Evolutionary conservation across 1,140 invertebrate species (phyloP).

Genomic region (Neoseiulus cucumeris): DNA sequence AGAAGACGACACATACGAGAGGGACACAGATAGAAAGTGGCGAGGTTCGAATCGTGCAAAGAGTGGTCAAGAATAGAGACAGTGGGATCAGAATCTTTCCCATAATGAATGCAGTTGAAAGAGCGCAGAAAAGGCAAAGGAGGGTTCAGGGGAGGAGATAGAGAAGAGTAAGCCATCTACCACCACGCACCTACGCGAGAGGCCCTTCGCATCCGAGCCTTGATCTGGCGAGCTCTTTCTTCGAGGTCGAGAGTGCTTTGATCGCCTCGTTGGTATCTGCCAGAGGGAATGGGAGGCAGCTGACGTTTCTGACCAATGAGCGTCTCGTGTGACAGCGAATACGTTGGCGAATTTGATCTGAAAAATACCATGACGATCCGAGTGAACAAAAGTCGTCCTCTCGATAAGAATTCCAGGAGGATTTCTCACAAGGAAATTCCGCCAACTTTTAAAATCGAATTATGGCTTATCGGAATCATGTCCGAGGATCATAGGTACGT

Average conservation of each 20-base stretch:
- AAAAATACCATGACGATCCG: background rate
- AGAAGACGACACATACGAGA: too few species aligned
- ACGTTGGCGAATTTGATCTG: constrained; percentile 11
- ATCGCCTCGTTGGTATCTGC: constrained; percentile 16
- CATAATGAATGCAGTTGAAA: too few species aligned
- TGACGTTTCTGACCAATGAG: constrained; percentile 50
- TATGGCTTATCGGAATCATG: background rate
- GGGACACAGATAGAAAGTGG: too few species aligned
- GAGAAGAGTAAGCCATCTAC: constrained; percentile 9
- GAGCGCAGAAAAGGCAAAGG: background rate
- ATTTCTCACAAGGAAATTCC: background rate
- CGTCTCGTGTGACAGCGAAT: constrained; percentile 13
- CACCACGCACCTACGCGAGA: constrained; percentile 10
- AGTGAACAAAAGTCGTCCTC: background rate
- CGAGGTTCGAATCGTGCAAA: too few species aligned
- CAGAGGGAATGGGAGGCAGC: constrained; percentile 61
- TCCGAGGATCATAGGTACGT: background rate
- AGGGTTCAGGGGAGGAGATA: background rate
- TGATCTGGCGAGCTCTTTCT: constrained; percentile 49
- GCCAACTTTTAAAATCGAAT: background rate
- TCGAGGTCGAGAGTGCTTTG: constrained; percentile 49
- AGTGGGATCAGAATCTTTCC: too few species aligned
- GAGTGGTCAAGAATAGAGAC: too few species aligned
- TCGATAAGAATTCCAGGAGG: background rate
- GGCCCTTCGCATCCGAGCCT: constrained; percentile 25